Conservation (phyloP, 2,797 vertebrate genomes). For the Myotis daubentonii region DNA sequence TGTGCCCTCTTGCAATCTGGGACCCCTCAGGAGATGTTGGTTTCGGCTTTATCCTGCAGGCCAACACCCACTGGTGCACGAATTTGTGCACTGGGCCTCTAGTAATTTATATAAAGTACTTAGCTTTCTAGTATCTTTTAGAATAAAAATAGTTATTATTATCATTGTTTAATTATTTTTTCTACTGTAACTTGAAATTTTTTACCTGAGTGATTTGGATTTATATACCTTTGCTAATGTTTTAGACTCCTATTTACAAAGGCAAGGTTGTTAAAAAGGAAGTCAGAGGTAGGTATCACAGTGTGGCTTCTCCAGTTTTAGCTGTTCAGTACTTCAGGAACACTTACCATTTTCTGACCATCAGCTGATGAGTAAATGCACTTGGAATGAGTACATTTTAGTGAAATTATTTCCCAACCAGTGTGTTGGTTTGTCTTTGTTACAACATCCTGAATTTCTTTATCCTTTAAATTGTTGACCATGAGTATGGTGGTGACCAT, state of each 20-base stretch:
- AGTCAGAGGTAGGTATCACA: conserved; percentile 1
- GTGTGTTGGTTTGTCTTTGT: conserved; percentile 9
- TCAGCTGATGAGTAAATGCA: conserved; percentile 1
- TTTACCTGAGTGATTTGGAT: background rate
- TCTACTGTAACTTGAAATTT: background rate
- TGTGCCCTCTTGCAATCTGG: too few species aligned
- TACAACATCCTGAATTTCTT: background rate
- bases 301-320: background rate
- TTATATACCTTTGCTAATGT: background rate
- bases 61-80: too few species aligned
- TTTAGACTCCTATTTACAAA: conserved; percentile 18
- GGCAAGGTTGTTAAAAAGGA: background rate
- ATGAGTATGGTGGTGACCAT: background rate
- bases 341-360: background rate
- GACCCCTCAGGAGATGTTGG: too few species aligned
- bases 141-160: background rate
- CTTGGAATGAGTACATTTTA: conserved; percentile 42
- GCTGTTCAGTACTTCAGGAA: conserved; percentile 49
- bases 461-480: conserved; percentile 14
- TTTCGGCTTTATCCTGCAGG: too few species aligned
- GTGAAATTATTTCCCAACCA: conserved; percentile 43
- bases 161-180: background rate
- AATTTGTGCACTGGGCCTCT: too few species aligned
- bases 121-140: conserved; percentile 47
- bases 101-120: conserved; percentile 13